phyloP scores from a whole-genome alignment of 2,888 invertebrate genomes.

The Lepidonotus clava region DNA sequence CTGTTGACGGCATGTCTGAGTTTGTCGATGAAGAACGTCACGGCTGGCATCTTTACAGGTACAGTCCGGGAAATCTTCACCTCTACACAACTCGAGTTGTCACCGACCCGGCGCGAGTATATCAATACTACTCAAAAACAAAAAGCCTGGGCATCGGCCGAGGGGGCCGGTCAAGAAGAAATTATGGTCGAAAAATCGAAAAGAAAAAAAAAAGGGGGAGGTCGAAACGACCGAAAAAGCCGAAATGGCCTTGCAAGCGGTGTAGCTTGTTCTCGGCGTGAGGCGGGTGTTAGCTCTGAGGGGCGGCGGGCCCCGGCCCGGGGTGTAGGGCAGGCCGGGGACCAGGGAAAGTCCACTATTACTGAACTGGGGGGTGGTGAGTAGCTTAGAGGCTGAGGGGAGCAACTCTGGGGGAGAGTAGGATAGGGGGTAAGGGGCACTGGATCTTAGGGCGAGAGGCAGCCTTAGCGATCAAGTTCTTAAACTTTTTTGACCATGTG shows the following conservation, averaged over 20 bases:
- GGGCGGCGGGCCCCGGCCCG: background rate
- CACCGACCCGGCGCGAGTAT: background rate
- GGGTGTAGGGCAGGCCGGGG: background rate
- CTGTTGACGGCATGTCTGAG: conserved; percentile 29
- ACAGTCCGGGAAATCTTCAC: conserved; percentile 35
- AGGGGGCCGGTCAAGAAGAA: background rate
- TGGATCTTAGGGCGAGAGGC: no score
- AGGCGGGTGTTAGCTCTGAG: conserved; percentile 48
- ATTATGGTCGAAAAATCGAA: background rate
- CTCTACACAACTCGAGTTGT: background rate
- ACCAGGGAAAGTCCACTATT: background rate
- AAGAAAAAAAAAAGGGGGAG: conserved; percentile 5
- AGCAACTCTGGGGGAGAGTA: background rate
- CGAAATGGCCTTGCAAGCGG: conserved; percentile 11
- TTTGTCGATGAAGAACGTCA: conserved; percentile 42
- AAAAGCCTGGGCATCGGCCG: background rate
- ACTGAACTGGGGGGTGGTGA: no score
- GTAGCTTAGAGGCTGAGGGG: no score
- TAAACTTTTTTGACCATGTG: no score
- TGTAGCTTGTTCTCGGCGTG: background rate
- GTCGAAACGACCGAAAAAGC: conserved; percentile 30
- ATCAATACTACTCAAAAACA: background rate
- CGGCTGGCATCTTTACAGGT: conserved; percentile 13
- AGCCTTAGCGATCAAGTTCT: no score
- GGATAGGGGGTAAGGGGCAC: background rate